A percentile compares a stretch with the other conserved stretches of the same genome.
phyloP scores from a whole-genome alignment of 92 coral and sea anemone species.

The Micromussa lordhowensis region DNA sequence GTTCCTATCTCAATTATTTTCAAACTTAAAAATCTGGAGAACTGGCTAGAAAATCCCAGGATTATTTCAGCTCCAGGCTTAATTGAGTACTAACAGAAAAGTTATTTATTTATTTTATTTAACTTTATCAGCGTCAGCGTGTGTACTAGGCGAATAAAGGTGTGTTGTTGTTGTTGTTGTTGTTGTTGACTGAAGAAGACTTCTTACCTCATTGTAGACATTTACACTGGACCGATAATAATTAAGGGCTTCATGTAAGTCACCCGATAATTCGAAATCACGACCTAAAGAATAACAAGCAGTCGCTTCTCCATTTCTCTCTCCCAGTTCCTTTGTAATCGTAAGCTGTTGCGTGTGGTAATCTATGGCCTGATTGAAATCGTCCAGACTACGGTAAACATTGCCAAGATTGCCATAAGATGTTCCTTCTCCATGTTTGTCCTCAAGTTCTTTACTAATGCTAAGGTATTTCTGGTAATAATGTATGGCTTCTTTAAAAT shows the following conservation, averaged over 20 bases:
- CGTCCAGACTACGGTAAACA: not conserved
- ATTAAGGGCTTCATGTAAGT: not conserved
- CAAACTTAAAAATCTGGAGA: too few relatives aligned
- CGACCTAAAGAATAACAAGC: not conserved
- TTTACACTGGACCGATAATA: not conserved
- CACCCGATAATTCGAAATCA: not conserved
- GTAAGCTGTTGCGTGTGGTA: not conserved
- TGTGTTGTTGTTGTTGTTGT: too few relatives aligned
- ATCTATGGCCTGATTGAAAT: not conserved
- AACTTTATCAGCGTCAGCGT: too few relatives aligned
- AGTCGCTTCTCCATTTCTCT: not conserved
- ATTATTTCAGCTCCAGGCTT: too few relatives aligned
- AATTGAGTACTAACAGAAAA: too few relatives aligned
- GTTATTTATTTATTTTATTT: too few relatives aligned
- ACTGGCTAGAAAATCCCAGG: too few relatives aligned
- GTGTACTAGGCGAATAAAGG: too few relatives aligned
- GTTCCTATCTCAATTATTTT: too few relatives aligned
- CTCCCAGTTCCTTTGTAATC: not conserved
- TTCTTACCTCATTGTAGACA: not conserved
- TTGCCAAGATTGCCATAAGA: slow-evolving; percentile 11
- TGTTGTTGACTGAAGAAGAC: not conserved
- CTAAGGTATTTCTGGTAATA: not conserved
- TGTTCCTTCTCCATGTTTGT: not conserved
- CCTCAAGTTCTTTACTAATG: not conserved
- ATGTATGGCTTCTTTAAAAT: not conserved